These are phyloP conservation scores for Pangasius krempfi DNA, from an alignment of 2,797 vertebrate species.

Conservation along the genomic window DNA sequence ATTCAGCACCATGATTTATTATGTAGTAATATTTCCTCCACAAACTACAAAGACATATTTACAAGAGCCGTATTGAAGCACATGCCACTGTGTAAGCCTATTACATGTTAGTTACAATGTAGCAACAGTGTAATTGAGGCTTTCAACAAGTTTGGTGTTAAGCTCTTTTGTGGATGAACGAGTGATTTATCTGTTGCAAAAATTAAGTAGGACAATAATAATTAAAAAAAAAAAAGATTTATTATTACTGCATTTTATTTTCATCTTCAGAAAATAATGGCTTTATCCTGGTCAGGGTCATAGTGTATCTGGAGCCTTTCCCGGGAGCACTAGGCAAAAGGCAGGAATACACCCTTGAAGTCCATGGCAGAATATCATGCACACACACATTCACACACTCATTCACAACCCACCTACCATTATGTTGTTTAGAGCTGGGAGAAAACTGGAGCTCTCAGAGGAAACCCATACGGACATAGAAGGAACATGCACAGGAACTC, in stretches of 20 bases:
- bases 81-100: conserved; percentile 16
- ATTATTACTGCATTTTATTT: background rate
- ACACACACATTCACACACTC: background rate
- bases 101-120: conserved; percentile 46
- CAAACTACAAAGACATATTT: conserved; percentile 28
- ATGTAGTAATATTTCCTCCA: conserved; percentile 48
- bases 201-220: background rate
- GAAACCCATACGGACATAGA: background rate
- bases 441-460: background rate
- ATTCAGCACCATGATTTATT: conserved; percentile 50
- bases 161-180: background rate
- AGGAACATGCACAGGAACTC: background rate
- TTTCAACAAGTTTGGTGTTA: conserved; percentile 2
- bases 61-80: conserved; percentile 12
- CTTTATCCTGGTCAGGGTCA: background rate
- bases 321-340: background rate
- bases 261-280: background rate
- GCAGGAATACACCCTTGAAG: background rate
- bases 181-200: background rate
- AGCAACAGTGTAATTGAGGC: conserved; percentile 38
- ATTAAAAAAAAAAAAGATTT: background rate
- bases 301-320: background rate
- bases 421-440: background rate
- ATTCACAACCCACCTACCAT: background rate
- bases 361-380: background rate